These are phyloP conservation scores for Pantherophis vulpinus DNA, from an alignment of 2,797 vertebrate genomes.

Conservation along the genomic window DNA sequence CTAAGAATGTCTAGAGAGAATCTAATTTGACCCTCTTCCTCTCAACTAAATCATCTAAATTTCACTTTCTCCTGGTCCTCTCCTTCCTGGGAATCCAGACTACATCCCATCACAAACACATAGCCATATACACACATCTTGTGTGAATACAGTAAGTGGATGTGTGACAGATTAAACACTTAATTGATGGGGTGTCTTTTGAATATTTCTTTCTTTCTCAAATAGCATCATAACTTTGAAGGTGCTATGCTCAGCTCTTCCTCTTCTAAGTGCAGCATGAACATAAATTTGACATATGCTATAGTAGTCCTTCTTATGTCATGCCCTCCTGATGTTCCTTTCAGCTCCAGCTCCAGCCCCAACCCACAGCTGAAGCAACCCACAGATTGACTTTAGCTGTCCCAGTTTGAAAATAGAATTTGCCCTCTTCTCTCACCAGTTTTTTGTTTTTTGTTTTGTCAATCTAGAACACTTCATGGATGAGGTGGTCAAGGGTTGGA, in stretches of 20 bases:
- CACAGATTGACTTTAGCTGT: not conserved
- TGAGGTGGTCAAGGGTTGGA: not conserved
- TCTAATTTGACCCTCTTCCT: too few relatives aligned
- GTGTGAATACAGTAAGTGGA: not conserved
- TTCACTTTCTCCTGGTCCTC: too few relatives aligned
- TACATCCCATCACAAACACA: too few relatives aligned
- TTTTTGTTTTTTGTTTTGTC: too few relatives aligned
- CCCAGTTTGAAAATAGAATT: not conserved
- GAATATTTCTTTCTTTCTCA: not conserved
- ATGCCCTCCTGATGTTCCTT: too few relatives aligned
- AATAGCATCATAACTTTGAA: not conserved
- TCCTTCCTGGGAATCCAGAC: too few relatives aligned
- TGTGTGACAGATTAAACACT: not conserved
- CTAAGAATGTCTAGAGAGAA: too few relatives aligned
- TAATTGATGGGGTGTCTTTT: not conserved
- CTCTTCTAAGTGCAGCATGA: not conserved
- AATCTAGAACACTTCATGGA: not conserved
- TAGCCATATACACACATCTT: too few relatives aligned
- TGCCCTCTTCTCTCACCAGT: not conserved
- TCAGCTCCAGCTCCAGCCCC: too few relatives aligned
- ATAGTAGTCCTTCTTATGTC: not conserved
- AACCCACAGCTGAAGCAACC: too few relatives aligned
- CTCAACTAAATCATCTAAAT: too few relatives aligned
- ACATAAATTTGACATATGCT: not conserved
- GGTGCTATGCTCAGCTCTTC: not conserved